Evolutionary conservation across 2,113 vertebrate species (phyloP).

Genomic region (Brachypodius melanocephalos): DNA sequence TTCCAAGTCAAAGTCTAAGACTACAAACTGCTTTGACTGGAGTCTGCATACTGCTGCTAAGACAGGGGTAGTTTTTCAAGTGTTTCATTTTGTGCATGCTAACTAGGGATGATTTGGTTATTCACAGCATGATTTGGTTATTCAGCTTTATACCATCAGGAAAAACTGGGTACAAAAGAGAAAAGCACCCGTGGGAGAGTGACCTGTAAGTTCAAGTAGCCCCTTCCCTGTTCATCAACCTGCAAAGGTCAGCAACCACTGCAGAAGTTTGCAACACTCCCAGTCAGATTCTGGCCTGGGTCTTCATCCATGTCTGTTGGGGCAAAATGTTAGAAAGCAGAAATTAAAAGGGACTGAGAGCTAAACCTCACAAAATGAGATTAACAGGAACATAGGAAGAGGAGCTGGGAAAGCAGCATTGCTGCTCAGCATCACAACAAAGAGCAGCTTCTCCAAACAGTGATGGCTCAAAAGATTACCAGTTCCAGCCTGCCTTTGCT

Average conservation of each 20-base stretch:
- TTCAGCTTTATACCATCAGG: not conserved
- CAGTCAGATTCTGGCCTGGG: not conserved
- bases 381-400: not conserved
- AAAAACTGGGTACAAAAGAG: constrained; percentile 21
- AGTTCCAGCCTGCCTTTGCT: constrained; percentile 49
- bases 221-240: not conserved
- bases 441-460: constrained; percentile 39
- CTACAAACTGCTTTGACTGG: not conserved
- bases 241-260: not conserved
- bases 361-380: not conserved
- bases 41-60: not conserved
- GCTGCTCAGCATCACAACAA: constrained; percentile 55
- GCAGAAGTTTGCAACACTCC: not conserved
- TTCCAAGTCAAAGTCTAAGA: not conserved
- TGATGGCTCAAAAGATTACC: constrained; percentile 38
- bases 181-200: not conserved
- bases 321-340: not conserved
- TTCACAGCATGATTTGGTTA: constrained; percentile 23
- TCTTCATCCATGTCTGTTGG: not conserved
- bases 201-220: constrained; percentile 1
- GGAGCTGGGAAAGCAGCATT: not conserved
- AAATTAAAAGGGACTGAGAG: constrained; percentile 15
- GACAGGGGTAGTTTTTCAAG: not conserved
- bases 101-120: constrained; percentile 36
- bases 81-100: not conserved